Conservation (phyloP, 2,113 vertebrate species). For the Thamnophis sirtalis region DNA sequence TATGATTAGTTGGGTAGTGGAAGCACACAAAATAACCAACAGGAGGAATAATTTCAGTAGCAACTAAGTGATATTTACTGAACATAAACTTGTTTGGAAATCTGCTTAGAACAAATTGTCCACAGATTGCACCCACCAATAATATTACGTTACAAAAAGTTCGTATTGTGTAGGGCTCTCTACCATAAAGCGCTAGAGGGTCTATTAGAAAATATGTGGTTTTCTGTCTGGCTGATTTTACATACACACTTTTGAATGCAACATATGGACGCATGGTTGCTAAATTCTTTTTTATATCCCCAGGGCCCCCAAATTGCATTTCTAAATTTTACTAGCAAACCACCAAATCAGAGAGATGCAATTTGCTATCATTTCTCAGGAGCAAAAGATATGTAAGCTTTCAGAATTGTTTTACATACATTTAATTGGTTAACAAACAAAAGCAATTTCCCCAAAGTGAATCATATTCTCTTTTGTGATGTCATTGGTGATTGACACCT, state of each 20-base stretch:
- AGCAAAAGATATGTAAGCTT: background rate
- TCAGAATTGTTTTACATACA: background rate
- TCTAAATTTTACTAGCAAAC: background rate
- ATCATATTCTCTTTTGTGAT: background rate
- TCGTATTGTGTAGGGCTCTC: background rate
- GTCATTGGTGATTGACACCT: background rate
- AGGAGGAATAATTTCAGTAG: conserved; percentile 21
- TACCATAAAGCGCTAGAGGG: background rate
- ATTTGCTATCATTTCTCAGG: background rate
- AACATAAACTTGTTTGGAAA: background rate
- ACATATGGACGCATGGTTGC: background rate
- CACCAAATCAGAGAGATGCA: background rate
- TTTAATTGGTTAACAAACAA: background rate
- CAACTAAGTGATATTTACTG: conserved; percentile 28
- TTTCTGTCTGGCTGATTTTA: background rate
- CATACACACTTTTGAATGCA: background rate
- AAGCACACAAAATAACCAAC: background rate
- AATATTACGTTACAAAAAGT: conserved; percentile 1
- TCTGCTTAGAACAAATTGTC: background rate
- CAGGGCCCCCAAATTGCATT: background rate
- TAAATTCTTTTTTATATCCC: background rate
- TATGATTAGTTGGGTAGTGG: conserved; percentile 3
- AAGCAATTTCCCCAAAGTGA: background rate
- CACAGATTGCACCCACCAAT: background rate
- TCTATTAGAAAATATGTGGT: background rate